These are phyloP conservation scores for Limnodromus scolopaceus DNA, from an alignment of 2,797 vertebrate genomes.

Conservation along the genomic window DNA sequence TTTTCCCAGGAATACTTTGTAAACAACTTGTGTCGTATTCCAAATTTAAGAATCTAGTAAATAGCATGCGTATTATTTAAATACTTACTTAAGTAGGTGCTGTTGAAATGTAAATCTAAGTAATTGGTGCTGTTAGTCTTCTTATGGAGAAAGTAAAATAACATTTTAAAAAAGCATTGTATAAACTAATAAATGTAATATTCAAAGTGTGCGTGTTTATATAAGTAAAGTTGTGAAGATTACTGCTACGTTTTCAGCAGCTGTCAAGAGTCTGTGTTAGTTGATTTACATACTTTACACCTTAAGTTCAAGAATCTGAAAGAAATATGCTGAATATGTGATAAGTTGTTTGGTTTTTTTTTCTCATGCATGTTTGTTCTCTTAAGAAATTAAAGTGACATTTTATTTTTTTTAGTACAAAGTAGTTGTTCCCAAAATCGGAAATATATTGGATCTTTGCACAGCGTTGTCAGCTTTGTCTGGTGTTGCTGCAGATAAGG, in stretches of 20 bases:
- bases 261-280: background rate
- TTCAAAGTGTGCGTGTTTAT: background rate
- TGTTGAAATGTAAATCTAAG: background rate
- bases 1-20: background rate
- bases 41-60: background rate
- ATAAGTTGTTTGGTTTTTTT: background rate
- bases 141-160: background rate
- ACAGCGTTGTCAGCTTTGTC: constrained; percentile 88
- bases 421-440: constrained; percentile 97
- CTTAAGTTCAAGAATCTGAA: background rate
- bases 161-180: background rate
- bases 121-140: background rate
- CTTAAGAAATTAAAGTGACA: background rate
- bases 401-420: constrained; percentile 88
- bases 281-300: background rate
- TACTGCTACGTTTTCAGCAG: background rate
- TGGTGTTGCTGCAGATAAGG: constrained; percentile 93
- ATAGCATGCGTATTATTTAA: background rate
- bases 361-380: background rate
- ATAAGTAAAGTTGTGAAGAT: background rate
- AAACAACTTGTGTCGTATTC: background rate
- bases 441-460: constrained; percentile 96
- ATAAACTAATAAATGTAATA: background rate
- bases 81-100: background rate
- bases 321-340: background rate